Conservation (phyloP, 1,140 invertebrate genomes). For the Drosophila willistoni region DNA sequence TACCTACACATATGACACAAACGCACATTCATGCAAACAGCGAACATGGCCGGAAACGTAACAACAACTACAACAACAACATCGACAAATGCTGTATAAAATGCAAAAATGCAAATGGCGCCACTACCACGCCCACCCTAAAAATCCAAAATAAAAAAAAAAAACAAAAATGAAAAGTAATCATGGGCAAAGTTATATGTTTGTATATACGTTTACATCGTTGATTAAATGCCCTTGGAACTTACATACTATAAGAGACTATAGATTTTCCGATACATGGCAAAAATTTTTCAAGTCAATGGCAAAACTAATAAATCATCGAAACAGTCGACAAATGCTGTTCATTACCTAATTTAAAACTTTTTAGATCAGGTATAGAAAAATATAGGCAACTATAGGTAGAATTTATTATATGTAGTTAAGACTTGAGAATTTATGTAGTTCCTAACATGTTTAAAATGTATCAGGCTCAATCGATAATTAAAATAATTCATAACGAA, state of each 20-base stretch:
- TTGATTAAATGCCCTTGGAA: not conserved
- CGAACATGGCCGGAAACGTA: constrained; percentile 46
- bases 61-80: constrained; percentile 2
- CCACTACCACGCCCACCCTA: constrained; percentile 18
- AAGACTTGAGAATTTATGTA: too few relatives aligned
- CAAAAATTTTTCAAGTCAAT: too few relatives aligned
- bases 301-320: too few relatives aligned
- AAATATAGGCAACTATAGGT: too few relatives aligned
- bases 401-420: too few relatives aligned
- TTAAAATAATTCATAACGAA: too few relatives aligned
- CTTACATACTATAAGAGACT: not conserved
- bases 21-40: constrained; percentile 26
- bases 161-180: not conserved
- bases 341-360: too few relatives aligned
- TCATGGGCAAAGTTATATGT: not conserved
- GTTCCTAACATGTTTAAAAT: too few relatives aligned
- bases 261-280: too few relatives aligned
- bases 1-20: constrained; percentile 4
- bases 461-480: too few relatives aligned
- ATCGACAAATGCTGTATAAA: constrained; percentile 46
- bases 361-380: too few relatives aligned
- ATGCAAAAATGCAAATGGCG: constrained; percentile 50
- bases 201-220: not conserved
- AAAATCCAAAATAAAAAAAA: constrained; percentile 12
- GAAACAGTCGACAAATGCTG: too few relatives aligned